These are phyloP conservation scores for Notothenia coriiceps DNA, from an alignment of 2,113 vertebrate genomes.

Conservation along the genomic window DNA sequence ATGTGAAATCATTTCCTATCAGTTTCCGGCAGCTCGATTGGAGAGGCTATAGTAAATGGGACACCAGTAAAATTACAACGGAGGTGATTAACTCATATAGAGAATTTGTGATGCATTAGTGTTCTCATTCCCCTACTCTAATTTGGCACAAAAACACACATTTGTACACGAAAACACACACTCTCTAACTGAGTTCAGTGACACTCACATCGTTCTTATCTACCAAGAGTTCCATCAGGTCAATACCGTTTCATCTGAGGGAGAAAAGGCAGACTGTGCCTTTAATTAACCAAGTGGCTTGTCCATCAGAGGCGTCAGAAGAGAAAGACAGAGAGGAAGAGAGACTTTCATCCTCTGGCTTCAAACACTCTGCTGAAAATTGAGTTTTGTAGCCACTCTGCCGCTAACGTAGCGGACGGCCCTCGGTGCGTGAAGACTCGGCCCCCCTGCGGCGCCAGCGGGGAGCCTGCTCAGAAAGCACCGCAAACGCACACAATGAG, in stretches of 20 bases:
- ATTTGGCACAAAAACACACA: conserved; percentile 15
- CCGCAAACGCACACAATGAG: conserved; percentile 4
- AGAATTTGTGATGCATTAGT: background rate
- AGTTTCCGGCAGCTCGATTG: background rate
- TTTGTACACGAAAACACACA: background rate
- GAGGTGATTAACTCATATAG: background rate
- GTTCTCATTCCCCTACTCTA: background rate
- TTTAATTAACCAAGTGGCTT: conserved; percentile 71
- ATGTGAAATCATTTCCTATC: no score
- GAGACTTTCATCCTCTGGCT: conserved; percentile 74
- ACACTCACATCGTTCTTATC: conserved; percentile 58
- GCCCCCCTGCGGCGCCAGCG: conserved; percentile 60
- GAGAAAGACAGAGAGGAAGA: conserved; percentile 21
- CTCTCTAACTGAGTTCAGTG: conserved; percentile 32
- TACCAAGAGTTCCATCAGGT: conserved; percentile 42
- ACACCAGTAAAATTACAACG: background rate
- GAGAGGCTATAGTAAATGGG: background rate
- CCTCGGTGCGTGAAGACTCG: conserved; percentile 56
- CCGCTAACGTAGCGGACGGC: conserved; percentile 55
- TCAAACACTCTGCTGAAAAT: conserved; percentile 73
- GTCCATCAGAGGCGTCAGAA: conserved; percentile 67
- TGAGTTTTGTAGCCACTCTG: conserved; percentile 59
- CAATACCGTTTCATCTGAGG: conserved; percentile 57
- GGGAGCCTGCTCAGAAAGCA: conserved; percentile 67
- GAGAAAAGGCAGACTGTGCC: conserved; percentile 42